Conservation (phyloP, 2,113 vertebrate species). For the Psammodynastes pulverulentus region DNA sequence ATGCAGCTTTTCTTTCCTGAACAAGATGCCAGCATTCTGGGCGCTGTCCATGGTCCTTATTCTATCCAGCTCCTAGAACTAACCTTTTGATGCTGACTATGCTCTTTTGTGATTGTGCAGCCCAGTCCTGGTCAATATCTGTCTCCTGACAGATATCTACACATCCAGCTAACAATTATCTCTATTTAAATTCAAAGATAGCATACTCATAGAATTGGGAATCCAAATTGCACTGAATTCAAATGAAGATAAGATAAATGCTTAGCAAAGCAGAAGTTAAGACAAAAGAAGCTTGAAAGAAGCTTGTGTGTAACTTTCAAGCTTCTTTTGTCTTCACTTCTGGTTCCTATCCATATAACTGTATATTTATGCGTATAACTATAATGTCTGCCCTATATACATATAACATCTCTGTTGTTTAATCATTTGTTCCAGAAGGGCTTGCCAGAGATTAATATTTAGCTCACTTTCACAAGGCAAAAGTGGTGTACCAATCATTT, state of each 20-base stretch:
- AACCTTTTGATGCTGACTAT: not conserved
- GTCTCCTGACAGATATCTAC: not conserved
- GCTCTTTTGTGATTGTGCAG: not conserved
- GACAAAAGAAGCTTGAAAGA: not conserved
- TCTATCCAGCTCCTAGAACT: not conserved
- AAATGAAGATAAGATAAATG: not conserved
- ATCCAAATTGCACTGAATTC: not conserved
- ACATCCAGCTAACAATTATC: not conserved
- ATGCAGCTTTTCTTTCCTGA: not conserved
- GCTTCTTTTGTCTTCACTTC: not conserved
- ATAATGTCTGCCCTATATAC: not conserved
- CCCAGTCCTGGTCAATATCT: not conserved
- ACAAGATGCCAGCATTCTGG: not conserved
- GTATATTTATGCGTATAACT: not conserved
- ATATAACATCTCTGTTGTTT: not conserved
- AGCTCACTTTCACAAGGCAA: not conserved
- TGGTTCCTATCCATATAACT: not conserved
- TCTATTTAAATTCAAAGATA: not conserved
- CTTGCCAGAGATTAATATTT: not conserved
- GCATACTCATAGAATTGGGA: not conserved
- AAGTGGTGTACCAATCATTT: not conserved
- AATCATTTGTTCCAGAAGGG: not conserved
- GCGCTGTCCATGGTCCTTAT: not conserved
- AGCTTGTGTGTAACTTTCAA: not conserved
- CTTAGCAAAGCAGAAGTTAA: not conserved